phyloP scores from a whole-genome alignment of 2,797 vertebrate species.

The Coreius guichenoti region DNA sequence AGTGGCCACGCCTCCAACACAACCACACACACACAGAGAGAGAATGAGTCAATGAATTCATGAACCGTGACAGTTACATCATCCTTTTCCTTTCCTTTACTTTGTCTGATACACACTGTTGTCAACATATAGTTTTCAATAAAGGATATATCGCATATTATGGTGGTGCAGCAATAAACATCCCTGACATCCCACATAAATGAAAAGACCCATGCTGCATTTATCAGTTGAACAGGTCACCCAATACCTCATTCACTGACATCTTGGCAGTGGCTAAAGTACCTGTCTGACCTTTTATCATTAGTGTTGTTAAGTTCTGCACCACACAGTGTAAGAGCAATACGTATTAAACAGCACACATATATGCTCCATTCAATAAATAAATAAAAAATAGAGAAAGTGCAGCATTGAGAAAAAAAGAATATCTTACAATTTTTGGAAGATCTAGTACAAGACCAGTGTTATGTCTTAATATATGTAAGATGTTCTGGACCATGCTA shows the following conservation, averaged over 20 bases:
- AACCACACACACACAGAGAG: too few relatives aligned
- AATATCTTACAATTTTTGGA: neutral
- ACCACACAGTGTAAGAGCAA: constrained; percentile 5
- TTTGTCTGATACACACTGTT: constrained; percentile 12
- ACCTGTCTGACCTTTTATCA: constrained; percentile 29
- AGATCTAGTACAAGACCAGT: neutral
- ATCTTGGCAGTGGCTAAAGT: constrained; percentile 30
- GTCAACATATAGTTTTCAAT: constrained; percentile 30
- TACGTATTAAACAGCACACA: constrained; percentile 31
- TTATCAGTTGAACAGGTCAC: constrained; percentile 24
- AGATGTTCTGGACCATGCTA: constrained; percentile 57
- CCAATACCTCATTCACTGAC: constrained; percentile 32
- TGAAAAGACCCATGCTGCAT: neutral
- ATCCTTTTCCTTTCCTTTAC: neutral
- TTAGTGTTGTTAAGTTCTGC: constrained; percentile 25
- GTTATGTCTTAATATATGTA: neutral
- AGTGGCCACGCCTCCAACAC: too few relatives aligned
- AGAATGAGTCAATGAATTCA: too few relatives aligned
- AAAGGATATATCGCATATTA: constrained; percentile 34
- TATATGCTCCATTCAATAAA: neutral
- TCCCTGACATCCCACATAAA: constrained; percentile 26
- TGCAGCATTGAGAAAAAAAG: neutral
- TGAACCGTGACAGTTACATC: too few relatives aligned
- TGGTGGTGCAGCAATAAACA: constrained; percentile 30
- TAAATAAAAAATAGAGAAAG: neutral